Percentiles rank a stretch among this genome's conserved stretches.
Conservation (phyloP, 1,140 invertebrate genomes). For the Drosophila funebris region DNA sequence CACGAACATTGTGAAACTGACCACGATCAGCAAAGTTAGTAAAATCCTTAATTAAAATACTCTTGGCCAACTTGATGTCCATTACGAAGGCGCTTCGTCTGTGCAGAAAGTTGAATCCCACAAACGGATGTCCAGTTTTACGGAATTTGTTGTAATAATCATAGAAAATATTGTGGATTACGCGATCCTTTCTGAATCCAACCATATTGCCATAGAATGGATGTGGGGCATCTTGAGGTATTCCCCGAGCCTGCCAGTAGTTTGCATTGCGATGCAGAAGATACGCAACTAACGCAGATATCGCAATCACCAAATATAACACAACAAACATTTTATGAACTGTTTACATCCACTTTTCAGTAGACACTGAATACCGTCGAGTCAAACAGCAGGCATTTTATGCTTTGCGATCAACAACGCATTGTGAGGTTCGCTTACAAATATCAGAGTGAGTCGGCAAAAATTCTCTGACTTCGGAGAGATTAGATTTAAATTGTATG, state of each 20-base stretch:
- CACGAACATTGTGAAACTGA: constrained; percentile 83
- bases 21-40: constrained; percentile 84
- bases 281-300: constrained; percentile 35
- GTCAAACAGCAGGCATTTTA: neutral
- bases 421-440: too few species aligned
- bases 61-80: constrained; percentile 80
- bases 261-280: constrained; percentile 19
- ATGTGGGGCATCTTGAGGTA: constrained; percentile 74
- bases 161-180: constrained; percentile 10
- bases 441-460: constrained; percentile 13
- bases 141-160: constrained; percentile 43
- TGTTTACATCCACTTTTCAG: neutral
- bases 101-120: constrained; percentile 51
- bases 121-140: constrained; percentile 58
- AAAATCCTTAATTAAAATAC: constrained; percentile 86
- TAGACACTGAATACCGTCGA: too few species aligned
- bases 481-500: too few species aligned
- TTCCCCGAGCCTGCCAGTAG: constrained; percentile 81
- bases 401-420: too few species aligned
- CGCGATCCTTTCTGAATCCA: constrained; percentile 29
- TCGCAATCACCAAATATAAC: constrained; percentile 8
- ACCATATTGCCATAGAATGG: constrained; percentile 69
- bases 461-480: too few species aligned
- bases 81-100: constrained; percentile 19
- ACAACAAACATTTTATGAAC: neutral